Evolutionary conservation across 2,113 vertebrate genomes (phyloP), one percentile per base, ranked within the genome.

Genomic region (Phalacrocorax brasilianus): DNA sequence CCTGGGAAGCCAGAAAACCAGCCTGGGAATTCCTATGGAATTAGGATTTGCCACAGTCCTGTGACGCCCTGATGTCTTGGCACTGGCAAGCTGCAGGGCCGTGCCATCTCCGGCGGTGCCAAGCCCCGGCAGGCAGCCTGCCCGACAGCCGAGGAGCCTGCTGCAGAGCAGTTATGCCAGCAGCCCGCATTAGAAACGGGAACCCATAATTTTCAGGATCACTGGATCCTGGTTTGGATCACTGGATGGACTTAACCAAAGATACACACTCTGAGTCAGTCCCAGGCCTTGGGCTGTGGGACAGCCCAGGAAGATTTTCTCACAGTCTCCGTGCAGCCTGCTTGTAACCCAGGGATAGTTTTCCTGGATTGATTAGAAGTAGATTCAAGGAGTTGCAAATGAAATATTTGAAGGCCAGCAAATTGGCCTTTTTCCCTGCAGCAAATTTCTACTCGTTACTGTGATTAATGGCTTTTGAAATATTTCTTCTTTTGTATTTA

Each of bases 1-100:
- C 81, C 85, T 92, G 91, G 85, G 83, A 93, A 94, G 88, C 75
- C 85, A 80, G 63, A 92, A 85, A 91, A 44, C 50, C 72, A 84
- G 75, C 28, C 59, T 77, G 79, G 67, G 67, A 93, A 92, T 73
- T 86, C 76, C 72, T 80, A 13, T 4, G 63, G 82, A 89, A 93
- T 77, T 88, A 55, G 76, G 76, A 84, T 77, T 80, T 84, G 89
- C 88, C 86, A 81, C 75, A 58, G 79, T 68, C 27, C 85, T 76
- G 82, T 14, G 49, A 85, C 9, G 40, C 88, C 85, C 92, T 22
- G 68, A 95, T 72, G 83, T 59, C 83, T 55, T 91, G 94, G 92
- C 79, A 55, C 17, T 12, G 76, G 71, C 30, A 35, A 59, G 50
- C 75, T n/a, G 79, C 42, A 30, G 33, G 27, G 35, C 62, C 0